A percentile compares a stretch with the other conserved stretches of the same genome.
Conservation (phyloP, 1,140 invertebrate genomes). For the Elymnias hypermnestra region DNA sequence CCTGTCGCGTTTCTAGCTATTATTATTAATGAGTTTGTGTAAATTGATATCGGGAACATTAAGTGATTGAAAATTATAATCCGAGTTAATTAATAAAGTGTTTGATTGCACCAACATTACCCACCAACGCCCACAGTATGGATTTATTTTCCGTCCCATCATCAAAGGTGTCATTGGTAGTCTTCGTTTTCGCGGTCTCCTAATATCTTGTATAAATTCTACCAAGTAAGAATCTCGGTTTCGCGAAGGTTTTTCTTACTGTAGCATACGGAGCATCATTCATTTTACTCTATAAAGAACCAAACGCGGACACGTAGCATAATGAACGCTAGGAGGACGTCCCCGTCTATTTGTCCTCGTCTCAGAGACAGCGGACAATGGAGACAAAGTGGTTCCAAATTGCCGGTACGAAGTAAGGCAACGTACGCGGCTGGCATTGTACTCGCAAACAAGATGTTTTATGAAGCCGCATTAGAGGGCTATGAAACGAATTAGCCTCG, state of each 20-base stretch:
- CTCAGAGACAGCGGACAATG: slow-evolving; percentile 38
- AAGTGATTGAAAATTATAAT: too few relatives aligned
- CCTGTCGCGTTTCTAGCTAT: too few relatives aligned
- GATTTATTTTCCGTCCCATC: too few relatives aligned
- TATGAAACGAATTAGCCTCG: slow-evolving; percentile 52
- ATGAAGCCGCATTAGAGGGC: slow-evolving; percentile 53
- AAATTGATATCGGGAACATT: too few relatives aligned
- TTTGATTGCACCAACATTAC: too few relatives aligned
- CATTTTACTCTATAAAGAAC: neutral
- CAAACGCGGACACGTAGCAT: slow-evolving; percentile 11
- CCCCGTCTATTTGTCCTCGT: slow-evolving; percentile 34
- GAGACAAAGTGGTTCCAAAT: slow-evolving; percentile 54
- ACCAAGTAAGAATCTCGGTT: too few relatives aligned
- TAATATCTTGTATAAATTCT: too few relatives aligned
- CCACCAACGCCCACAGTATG: too few relatives aligned
- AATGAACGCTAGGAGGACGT: slow-evolving; percentile 35
- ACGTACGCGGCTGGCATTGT: neutral
- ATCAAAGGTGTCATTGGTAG: too few relatives aligned
- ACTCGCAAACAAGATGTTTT: slow-evolving; percentile 57
- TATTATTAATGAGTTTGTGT: too few relatives aligned
- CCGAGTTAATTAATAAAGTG: too few relatives aligned
- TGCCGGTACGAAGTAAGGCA: slow-evolving; percentile 25
- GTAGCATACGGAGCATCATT: neutral
- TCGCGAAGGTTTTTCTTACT: neutral
- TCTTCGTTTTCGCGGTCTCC: too few relatives aligned